Evolutionary conservation across 1,140 invertebrate species (phyloP), one percentile per base, ranked within the genome.

Genomic region (Heterodera schachtii): DNA sequence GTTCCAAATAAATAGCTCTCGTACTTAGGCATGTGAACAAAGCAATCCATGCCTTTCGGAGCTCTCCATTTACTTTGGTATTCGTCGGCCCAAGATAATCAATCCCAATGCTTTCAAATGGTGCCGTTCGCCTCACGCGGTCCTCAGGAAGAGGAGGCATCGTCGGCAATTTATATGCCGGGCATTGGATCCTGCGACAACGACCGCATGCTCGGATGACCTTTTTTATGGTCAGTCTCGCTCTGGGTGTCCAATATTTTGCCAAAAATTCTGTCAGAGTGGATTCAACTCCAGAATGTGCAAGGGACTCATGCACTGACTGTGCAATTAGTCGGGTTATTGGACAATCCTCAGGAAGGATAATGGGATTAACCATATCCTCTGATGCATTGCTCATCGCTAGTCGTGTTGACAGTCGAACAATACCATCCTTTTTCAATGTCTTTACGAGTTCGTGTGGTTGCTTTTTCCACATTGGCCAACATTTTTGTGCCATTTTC

Each of bases 11-110:
- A 3, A 74, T 43, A 41, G 19, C 21, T 4, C 73, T n/a, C n/a
- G 73, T 74, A 8, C 46, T 49, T 3, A 74, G 31, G 31, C 73
- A 74, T 9, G 73, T 74, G n/a, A 74, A 74, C 19, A 74, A 52
- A 3, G 7, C 73, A 31, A 74, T 74, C 73, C 73, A 74, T 8
- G 52, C 46, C 5, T 74, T 74, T 0, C 19, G 46, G 0, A 49
- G n/a, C 8, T 31, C 6, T 7, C 73, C 73, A 49, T 41, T n/a
- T 0, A 41, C n/a, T 74, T 31, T 74, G 6, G 46, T 49, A 8
- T 49, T 41, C 19, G 73, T 49, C 4, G 73, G 73, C 3, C 31
- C 31, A 31, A 31, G 31, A 31, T 31, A 31, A 31, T 31, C 31
- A 1, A 31, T 31, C 31, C 31, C 31, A 31, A 31, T 31, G 31